A percentile compares a stretch with the other conserved stretches of the same genome.
These are phyloP conservation scores for Hylaeus anthracinus DNA, from an alignment of 1,140 invertebrate species.

Conservation along the genomic window DNA sequence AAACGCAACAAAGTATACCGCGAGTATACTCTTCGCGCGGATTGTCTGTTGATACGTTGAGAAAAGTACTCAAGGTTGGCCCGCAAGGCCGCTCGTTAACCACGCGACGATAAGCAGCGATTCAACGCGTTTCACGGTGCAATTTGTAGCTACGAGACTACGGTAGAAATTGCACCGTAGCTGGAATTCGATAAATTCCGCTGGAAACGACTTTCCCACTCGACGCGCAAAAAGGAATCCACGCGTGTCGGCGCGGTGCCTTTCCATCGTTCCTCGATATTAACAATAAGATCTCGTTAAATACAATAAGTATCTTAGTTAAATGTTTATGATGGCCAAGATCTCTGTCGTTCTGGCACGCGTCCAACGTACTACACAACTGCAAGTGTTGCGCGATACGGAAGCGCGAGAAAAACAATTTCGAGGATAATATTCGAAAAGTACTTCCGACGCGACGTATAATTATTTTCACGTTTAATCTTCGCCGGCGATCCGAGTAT, in stretches of 20 bases:
- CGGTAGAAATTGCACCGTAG: slow-evolving; percentile 50
- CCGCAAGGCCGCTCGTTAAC: too few relatives aligned
- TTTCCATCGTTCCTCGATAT: neutral
- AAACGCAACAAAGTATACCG: too few relatives aligned
- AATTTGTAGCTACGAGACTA: slow-evolving; percentile 41
- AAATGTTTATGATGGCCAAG: too few relatives aligned
- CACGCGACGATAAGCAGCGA: slow-evolving; percentile 12
- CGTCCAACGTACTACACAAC: too few relatives aligned
- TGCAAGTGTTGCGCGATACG: too few relatives aligned
- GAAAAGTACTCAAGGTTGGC: too few relatives aligned
- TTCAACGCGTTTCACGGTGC: slow-evolving; percentile 35
- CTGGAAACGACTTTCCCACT: slow-evolving; percentile 10
- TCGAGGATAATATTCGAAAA: slow-evolving; percentile 42
- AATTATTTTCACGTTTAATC: slow-evolving; percentile 58
- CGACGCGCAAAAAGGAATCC: slow-evolving; percentile 8
- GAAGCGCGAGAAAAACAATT: neutral
- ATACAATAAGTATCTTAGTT: too few relatives aligned
- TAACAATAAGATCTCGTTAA: too few relatives aligned
- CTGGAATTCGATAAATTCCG: slow-evolving; percentile 48
- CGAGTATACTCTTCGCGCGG: too few relatives aligned
- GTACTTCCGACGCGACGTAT: neutral
- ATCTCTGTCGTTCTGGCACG: too few relatives aligned
- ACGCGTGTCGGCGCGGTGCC: neutral
- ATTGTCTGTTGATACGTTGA: too few relatives aligned
- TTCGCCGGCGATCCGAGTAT: slow-evolving; percentile 59